phyloP scores from a whole-genome alignment of 64 coral and sea anemone species.

The Orbicella faveolata region DNA sequence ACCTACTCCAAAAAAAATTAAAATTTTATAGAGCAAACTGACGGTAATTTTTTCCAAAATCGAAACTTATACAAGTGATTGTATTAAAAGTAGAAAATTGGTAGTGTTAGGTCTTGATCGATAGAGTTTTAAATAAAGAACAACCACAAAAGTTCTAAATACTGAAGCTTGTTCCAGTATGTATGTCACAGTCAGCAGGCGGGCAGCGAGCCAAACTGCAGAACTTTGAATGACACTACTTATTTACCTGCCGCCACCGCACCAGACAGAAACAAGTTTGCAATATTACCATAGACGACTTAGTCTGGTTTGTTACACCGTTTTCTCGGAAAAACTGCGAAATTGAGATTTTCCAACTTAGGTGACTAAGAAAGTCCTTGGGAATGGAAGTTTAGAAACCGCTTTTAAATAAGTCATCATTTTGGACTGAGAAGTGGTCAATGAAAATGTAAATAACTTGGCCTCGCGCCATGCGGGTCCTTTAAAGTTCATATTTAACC shows the following conservation, averaged over 20 bases:
- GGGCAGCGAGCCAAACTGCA: background rate
- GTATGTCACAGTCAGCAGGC: background rate
- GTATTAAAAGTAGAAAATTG: background rate
- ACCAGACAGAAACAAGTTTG: background rate
- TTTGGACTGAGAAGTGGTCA: background rate
- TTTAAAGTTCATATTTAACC: background rate
- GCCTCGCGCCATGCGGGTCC: background rate
- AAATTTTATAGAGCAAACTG: too few species aligned
- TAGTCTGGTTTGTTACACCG: background rate
- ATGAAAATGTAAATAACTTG: slow-evolving; percentile 47
- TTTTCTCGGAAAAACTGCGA: background rate
- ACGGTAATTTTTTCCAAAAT: too few species aligned
- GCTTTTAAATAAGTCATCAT: slow-evolving; percentile 35
- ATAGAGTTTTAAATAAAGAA: background rate
- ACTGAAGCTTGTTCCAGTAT: background rate
- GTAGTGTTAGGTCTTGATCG: background rate
- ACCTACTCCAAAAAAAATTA: background rate
- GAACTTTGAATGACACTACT: background rate
- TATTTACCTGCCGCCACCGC: background rate
- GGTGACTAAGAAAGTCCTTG: background rate
- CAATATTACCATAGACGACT: background rate
- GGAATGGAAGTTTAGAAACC: slow-evolving; percentile 15
- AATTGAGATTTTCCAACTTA: background rate
- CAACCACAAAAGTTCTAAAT: background rate
- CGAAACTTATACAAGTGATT: too few species aligned